Conservation (phyloP, 1,140 invertebrate species). For the Colletes gigas region DNA sequence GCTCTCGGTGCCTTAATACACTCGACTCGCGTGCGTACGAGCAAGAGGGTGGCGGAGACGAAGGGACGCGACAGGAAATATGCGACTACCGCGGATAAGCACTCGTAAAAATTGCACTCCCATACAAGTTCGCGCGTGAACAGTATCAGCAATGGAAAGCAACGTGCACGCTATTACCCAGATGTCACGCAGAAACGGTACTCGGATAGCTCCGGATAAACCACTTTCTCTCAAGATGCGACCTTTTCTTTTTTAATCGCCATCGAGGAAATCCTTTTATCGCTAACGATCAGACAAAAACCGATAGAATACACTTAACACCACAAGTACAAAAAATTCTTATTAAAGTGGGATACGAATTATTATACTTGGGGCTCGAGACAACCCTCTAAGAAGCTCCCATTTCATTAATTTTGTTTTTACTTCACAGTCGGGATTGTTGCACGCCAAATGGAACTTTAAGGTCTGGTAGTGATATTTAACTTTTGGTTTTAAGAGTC, state of each 20-base stretch:
- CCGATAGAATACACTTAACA: no score
- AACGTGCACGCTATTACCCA: conserved; percentile 27
- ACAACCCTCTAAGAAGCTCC: no score
- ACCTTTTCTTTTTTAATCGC: no score
- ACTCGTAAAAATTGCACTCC: conserved; percentile 61
- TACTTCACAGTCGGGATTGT: no score
- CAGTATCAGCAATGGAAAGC: conserved; percentile 21
- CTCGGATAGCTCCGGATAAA: background rate
- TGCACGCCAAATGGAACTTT: no score
- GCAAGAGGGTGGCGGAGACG: background rate
- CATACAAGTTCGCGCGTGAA: background rate
- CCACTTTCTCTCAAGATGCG: background rate
- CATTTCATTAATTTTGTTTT: no score
- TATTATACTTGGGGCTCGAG: no score
- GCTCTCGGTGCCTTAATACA: conserved; percentile 25
- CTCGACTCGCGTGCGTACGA: conserved; percentile 7
- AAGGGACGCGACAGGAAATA: conserved; percentile 52
- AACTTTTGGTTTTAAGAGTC: no score
- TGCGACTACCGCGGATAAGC: conserved; percentile 65
- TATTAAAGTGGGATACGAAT: no score
- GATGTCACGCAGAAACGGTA: background rate
- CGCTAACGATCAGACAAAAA: no score
- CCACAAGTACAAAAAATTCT: no score
- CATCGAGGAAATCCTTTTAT: background rate
- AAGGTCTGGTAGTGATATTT: no score